Evolutionary conservation across 1,140 invertebrate species (phyloP).

Genomic region (Drosophila serrata): DNA sequence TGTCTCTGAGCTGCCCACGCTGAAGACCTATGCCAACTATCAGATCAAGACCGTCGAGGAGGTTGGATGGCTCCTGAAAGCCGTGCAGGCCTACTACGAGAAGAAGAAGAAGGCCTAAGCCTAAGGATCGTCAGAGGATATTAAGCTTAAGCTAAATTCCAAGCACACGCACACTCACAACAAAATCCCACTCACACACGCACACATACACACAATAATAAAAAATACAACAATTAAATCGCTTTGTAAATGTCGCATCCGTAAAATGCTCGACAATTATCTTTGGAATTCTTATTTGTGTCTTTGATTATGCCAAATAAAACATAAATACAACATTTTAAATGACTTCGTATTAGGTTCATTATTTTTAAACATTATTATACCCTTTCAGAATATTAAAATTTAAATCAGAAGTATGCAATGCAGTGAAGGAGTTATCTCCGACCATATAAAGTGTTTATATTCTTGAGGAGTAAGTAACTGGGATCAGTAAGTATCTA

Average conservation of each 20-base stretch:
- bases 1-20: constrained; percentile 92
- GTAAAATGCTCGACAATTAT: constrained; percentile 20
- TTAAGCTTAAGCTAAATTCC: constrained; percentile 80
- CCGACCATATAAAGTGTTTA: too few species aligned
- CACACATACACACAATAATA: constrained; percentile 25
- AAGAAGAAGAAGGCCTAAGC: constrained; percentile 83
- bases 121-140: constrained; percentile 40
- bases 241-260: constrained; percentile 16
- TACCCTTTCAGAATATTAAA: too few species aligned
- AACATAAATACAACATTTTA: constrained; percentile 45
- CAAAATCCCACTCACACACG: constrained; percentile 21
- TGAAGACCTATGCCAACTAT: constrained; percentile 93
- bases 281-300: constrained; percentile 24
- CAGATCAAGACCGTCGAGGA: constrained; percentile 94
- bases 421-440: too few species aligned
- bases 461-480: too few species aligned
- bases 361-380: not conserved
- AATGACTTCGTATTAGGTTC: not conserved
- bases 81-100: constrained; percentile 89
- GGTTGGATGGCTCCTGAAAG: constrained; percentile 94
- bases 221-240: constrained; percentile 35
- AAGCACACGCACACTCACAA: constrained; percentile 44
- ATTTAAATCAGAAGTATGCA: too few species aligned
- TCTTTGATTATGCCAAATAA: constrained; percentile 65
- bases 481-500: too few species aligned